phyloP scores from a whole-genome alignment of 2,888 invertebrate species.

The Xylota segnis region DNA sequence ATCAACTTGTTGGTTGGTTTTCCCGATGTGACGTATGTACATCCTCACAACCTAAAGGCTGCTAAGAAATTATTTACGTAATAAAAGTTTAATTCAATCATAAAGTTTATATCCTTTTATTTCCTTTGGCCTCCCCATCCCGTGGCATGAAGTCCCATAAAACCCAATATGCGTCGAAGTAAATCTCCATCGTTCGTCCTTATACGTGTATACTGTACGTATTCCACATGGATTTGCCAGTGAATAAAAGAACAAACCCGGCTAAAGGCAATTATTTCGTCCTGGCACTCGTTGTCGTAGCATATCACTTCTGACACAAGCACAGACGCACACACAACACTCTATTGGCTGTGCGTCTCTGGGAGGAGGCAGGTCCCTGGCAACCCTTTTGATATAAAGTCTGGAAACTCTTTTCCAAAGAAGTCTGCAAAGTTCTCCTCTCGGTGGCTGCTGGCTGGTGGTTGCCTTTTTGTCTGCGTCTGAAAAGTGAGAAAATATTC shows the following conservation, averaged over 20 bases:
- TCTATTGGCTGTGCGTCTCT: slow-evolving; percentile 35
- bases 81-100: slow-evolving; percentile 74
- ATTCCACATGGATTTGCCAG: slow-evolving; percentile 37
- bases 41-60: slow-evolving; percentile 40
- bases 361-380: neutral
- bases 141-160: slow-evolving; percentile 45
- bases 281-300: neutral
- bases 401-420: slow-evolving; percentile 41
- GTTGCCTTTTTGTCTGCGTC: no score
- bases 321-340: slow-evolving; percentile 16
- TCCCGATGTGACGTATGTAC: slow-evolving; percentile 38
- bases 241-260: slow-evolving; percentile 16
- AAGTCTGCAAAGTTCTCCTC: slow-evolving; percentile 45
- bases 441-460: slow-evolving; percentile 1
- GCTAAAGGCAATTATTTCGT: slow-evolving; percentile 51
- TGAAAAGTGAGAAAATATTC: slow-evolving; percentile 30
- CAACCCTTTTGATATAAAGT: slow-evolving; percentile 10
- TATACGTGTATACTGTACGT: neutral
- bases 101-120: slow-evolving; percentile 64
- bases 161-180: slow-evolving; percentile 57
- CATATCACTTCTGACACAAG: slow-evolving; percentile 9
- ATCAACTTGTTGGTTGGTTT: slow-evolving; percentile 71
- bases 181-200: slow-evolving; percentile 46
- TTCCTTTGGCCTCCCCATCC: neutral
- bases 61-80: slow-evolving; percentile 54